Conservation (phyloP, 2,113 vertebrate species). For the Corydoras maculifer region DNA sequence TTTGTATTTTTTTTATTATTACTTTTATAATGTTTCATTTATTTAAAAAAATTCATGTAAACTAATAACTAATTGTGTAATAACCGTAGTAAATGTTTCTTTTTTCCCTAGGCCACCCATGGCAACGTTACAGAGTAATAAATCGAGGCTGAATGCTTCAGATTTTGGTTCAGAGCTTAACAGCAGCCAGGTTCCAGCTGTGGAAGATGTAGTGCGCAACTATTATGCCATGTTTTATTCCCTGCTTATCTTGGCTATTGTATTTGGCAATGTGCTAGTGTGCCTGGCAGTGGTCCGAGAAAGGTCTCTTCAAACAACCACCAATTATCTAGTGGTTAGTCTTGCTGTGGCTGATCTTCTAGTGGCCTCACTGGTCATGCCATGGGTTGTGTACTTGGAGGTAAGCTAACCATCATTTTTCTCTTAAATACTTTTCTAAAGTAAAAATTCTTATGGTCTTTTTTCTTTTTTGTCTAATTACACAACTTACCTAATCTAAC, state of each 20-base stretch:
- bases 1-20: no score
- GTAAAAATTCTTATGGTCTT: no score
- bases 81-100: not conserved
- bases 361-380: conserved; percentile 89
- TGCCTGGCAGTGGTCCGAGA: conserved; percentile 85
- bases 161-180: conserved; percentile 60
- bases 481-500: no score
- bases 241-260: conserved; percentile 79
- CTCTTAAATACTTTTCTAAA: no score
- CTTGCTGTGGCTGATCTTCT: conserved; percentile 86
- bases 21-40: no score
- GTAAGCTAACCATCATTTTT: conserved; percentile 59
- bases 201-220: conserved; percentile 51
- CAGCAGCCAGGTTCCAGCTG: conserved; percentile 49
- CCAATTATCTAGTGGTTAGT: conserved; percentile 93
- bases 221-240: conserved; percentile 86
- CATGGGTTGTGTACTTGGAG: conserved; percentile 92
- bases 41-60: no score
- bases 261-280: conserved; percentile 86
- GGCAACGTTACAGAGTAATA: conserved; percentile 67
- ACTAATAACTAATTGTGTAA: no score
- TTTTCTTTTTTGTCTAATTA: no score
- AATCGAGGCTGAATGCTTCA: conserved; percentile 69
- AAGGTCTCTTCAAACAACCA: conserved; percentile 81
- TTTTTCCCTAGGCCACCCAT: conserved; percentile 59